Conservation (phyloP, 1,140 invertebrate species). For the Linepithema humile region DNA sequence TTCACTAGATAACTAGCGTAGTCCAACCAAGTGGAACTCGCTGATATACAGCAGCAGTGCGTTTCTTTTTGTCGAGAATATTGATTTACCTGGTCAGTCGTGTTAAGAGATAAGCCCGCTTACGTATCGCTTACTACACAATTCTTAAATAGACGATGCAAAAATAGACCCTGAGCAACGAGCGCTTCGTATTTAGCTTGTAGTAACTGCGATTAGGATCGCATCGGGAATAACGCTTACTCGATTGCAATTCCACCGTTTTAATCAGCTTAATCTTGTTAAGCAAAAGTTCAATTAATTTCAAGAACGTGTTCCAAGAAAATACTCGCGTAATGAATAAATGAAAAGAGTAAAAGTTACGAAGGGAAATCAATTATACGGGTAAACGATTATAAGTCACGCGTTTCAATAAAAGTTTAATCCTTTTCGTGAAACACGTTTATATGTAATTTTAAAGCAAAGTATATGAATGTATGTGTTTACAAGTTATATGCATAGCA, state of each 20-base stretch:
- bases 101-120: slow-evolving; percentile 64
- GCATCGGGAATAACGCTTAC: slow-evolving; percentile 37
- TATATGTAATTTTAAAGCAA: not conserved
- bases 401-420: not conserved
- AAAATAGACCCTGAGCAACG: slow-evolving; percentile 27
- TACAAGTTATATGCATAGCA: not conserved
- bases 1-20: slow-evolving; percentile 39
- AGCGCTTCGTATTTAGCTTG: slow-evolving; percentile 3
- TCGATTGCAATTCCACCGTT: not conserved
- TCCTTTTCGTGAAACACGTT: not conserved
- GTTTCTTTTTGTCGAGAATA: slow-evolving; percentile 49
- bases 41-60: slow-evolving; percentile 37
- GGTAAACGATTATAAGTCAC: not conserved
- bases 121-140: slow-evolving; percentile 33
- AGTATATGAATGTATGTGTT: not conserved
- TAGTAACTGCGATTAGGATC: slow-evolving; percentile 25
- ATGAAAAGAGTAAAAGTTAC: not conserved
- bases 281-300: slow-evolving; percentile 2
- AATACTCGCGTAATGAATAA: not conserved
- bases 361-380: not conserved
- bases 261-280: slow-evolving; percentile 2
- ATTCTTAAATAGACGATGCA: slow-evolving; percentile 34
- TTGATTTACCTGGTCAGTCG: slow-evolving; percentile 66
- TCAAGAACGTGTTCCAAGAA: not conserved
- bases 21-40: slow-evolving; percentile 56